Conservation (phyloP, 2,113 vertebrate genomes). For the Plecotus auritus region DNA sequence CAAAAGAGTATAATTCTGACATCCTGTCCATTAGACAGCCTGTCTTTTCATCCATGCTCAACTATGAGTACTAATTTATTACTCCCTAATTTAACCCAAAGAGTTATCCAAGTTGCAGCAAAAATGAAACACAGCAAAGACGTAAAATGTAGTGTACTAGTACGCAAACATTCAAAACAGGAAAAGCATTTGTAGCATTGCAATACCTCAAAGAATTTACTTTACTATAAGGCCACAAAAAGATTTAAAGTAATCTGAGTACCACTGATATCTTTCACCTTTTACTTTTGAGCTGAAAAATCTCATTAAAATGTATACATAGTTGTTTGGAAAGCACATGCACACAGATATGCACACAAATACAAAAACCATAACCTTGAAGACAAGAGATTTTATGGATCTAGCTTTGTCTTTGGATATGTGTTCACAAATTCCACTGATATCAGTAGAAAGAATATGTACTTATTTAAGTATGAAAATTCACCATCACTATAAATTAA, state of each 20-base stretch:
- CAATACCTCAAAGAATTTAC: accelerated
- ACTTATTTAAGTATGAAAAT: background rate
- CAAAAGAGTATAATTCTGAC: constrained; percentile 8
- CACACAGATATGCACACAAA: background rate
- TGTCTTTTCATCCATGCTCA: constrained; percentile 35
- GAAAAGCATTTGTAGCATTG: accelerated
- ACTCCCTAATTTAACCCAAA: constrained; percentile 22
- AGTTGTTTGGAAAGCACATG: background rate
- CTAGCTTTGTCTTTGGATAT: background rate
- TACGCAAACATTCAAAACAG: accelerated
- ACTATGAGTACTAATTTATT: constrained; percentile 2
- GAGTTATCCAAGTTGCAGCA: background rate
- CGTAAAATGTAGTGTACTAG: background rate
- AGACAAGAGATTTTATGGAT: background rate
- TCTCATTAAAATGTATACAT: background rate
- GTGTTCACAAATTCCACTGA: background rate
- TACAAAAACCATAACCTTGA: background rate
- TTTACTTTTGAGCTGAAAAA: background rate
- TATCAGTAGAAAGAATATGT: background rate
- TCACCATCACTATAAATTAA: background rate
- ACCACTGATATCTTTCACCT: background rate
- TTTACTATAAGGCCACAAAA: background rate
- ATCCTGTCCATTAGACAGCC: background rate
- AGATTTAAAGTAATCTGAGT: background rate
- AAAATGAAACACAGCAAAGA: accelerated